Conservation (phyloP, 2,797 vertebrate genomes). For the Anguilla pacifica region DNA sequence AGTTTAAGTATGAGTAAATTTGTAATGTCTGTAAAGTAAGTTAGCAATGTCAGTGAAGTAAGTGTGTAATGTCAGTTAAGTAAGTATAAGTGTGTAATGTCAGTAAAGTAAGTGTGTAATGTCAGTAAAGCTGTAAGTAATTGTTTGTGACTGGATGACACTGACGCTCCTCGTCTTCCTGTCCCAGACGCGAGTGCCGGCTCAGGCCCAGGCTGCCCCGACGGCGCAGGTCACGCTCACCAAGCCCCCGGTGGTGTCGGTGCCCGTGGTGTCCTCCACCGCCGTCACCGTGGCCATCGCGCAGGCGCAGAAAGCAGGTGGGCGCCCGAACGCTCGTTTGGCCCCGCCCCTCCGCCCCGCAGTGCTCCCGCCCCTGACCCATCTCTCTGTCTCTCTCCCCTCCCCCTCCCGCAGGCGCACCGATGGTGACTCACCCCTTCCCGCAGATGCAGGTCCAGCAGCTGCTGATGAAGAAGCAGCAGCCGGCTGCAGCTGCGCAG, state of each 20-base stretch:
- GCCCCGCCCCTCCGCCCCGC: background rate
- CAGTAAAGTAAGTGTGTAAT: background rate
- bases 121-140: background rate
- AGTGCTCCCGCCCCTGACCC: background rate
- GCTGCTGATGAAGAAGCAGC: slow-evolving; percentile 81
- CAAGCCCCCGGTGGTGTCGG: slow-evolving; percentile 86
- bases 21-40: no score
- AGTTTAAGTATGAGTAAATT: no score
- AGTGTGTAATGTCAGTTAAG: background rate
- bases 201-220: slow-evolving; percentile 76
- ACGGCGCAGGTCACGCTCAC: slow-evolving; percentile 86
- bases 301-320: slow-evolving; percentile 82
- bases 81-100: background rate
- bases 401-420: slow-evolving; percentile 69
- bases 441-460: slow-evolving; percentile 77
- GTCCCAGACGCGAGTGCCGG: slow-evolving; percentile 76
- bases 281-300: slow-evolving; percentile 86
- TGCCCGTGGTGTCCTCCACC: slow-evolving; percentile 85
- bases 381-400: background rate
- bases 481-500: slow-evolving; percentile 79
- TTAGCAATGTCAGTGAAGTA: no score
- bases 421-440: slow-evolving; percentile 76
- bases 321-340: background rate
- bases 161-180: background rate
- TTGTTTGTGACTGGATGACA: background rate